Percentiles rank a stretch among this genome's conserved stretches.
phyloP scores from a whole-genome alignment of 2,797 vertebrate genomes.

The Macrochelys suwanniensis region DNA sequence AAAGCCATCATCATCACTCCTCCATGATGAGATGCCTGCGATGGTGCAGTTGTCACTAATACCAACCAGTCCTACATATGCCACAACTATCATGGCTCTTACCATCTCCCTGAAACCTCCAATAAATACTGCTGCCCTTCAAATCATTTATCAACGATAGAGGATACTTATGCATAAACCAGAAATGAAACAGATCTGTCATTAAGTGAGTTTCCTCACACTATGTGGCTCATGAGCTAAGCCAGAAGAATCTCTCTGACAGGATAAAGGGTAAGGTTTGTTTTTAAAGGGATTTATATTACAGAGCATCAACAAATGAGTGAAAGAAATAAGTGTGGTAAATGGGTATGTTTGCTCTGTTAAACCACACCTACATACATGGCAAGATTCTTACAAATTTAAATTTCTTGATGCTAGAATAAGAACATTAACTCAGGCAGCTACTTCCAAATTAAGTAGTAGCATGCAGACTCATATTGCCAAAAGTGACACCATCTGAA shows the following conservation, averaged over 20 bases:
- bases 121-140: slow-evolving; percentile 45
- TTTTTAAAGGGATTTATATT: slow-evolving; percentile 39
- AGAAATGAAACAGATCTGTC: slow-evolving; percentile 42
- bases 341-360: background rate
- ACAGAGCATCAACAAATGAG: slow-evolving; percentile 51
- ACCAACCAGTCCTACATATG: background rate
- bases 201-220: slow-evolving; percentile 41
- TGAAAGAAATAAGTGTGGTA: slow-evolving; percentile 35
- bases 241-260: slow-evolving; percentile 44
- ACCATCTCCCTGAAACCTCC: background rate
- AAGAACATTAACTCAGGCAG: slow-evolving; percentile 27
- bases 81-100: background rate
- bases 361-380: background rate
- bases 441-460: slow-evolving; percentile 1
- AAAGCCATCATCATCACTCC: background rate
- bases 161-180: slow-evolving; percentile 16
- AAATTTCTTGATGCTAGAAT: background rate
- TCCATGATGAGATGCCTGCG: background rate
- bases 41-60: background rate
- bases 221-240: slow-evolving; percentile 41
- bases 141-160: slow-evolving; percentile 17
- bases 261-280: slow-evolving; percentile 51
- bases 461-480: background rate
- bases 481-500: background rate
- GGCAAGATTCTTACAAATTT: background rate